Percentiles rank a stretch among this genome's conserved stretches.
These are phyloP conservation scores for Cottus gobio DNA, from an alignment of 2,113 vertebrate species.

Conservation along the genomic window DNA sequence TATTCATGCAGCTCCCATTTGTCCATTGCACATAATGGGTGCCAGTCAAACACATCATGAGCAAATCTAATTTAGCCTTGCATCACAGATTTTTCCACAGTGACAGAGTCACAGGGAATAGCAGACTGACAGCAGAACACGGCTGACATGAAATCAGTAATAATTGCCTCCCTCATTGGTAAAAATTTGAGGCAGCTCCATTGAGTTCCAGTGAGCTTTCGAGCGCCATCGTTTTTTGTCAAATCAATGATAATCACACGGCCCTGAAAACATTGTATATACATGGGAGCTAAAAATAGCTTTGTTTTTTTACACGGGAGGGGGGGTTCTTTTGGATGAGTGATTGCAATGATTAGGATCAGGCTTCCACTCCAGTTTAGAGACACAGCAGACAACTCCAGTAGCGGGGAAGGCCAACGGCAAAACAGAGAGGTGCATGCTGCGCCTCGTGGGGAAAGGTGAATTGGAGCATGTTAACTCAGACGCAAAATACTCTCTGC, in stretches of 20 bases:
- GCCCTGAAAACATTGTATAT: conserved; percentile 46
- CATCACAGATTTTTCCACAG: conserved; percentile 51
- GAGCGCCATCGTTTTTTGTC: conserved; percentile 45
- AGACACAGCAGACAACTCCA: conserved; percentile 58
- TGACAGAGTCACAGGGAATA: conserved; percentile 43
- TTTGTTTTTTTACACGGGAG: conserved; percentile 18
- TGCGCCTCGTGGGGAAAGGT: conserved; percentile 72
- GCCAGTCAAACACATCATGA: conserved; percentile 59
- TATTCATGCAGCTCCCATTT: conserved; percentile 54
- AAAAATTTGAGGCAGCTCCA: conserved; percentile 32
- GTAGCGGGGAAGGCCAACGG: conserved; percentile 54
- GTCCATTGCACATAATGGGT: conserved; percentile 54
- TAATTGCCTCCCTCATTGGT: conserved; percentile 49
- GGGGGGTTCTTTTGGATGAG: conserved; percentile 42
- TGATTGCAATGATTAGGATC: conserved; percentile 69
- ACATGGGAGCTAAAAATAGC: conserved; percentile 52
- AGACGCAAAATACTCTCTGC: conserved; percentile 73
- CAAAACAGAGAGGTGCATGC: conserved; percentile 56
- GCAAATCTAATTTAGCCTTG: conserved; percentile 60
- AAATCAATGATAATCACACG: conserved; percentile 56
- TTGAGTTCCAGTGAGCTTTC: conserved; percentile 52
- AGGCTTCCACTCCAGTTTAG: conserved; percentile 59
- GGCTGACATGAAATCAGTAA: conserved; percentile 59
- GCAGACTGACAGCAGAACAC: conserved; percentile 45
- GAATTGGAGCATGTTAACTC: conserved; percentile 80